Conservation (phyloP, 2,113 vertebrate species). For the Equus quagga region DNA sequence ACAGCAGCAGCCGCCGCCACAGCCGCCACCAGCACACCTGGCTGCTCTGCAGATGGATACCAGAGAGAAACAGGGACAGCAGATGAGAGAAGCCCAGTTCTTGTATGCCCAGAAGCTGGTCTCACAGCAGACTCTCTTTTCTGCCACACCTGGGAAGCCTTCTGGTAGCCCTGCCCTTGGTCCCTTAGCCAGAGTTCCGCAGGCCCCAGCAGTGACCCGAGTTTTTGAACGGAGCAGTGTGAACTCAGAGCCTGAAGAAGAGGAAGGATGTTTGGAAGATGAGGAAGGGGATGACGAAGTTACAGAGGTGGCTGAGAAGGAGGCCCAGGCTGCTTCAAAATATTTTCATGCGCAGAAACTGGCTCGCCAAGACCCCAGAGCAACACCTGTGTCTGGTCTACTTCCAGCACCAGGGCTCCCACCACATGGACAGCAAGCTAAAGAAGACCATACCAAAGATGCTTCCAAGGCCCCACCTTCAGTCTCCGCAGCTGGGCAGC, state of each 20-base stretch:
- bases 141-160: conserved; percentile 87
- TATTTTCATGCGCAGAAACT: conserved; percentile 92
- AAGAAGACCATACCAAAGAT: conserved; percentile 92
- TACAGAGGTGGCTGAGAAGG: conserved; percentile 78
- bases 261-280: conserved; percentile 90
- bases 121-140: conserved; percentile 91
- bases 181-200: conserved; percentile 86
- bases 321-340: conserved; percentile 83
- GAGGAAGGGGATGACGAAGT: conserved; percentile 87
- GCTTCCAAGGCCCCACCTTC: conserved; percentile 83
- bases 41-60: conserved; percentile 92
- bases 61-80: conserved; percentile 91
- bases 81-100: conserved; percentile 92
- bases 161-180: conserved; percentile 81
- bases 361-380: conserved; percentile 85
- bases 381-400: conserved; percentile 80
- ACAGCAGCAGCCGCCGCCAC: conserved; percentile 91
- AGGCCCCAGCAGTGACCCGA: conserved; percentile 75
- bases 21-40: conserved; percentile 86
- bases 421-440: conserved; percentile 83
- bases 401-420: conserved; percentile 66
- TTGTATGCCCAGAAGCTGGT: conserved; percentile 92
- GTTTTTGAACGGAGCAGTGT: conserved; percentile 83
- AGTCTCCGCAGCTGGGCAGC: conserved; percentile 85
- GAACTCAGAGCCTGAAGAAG: conserved; percentile 91